phyloP scores from a whole-genome alignment of 1,140 invertebrate genomes.

The Drosophila simulans region DNA sequence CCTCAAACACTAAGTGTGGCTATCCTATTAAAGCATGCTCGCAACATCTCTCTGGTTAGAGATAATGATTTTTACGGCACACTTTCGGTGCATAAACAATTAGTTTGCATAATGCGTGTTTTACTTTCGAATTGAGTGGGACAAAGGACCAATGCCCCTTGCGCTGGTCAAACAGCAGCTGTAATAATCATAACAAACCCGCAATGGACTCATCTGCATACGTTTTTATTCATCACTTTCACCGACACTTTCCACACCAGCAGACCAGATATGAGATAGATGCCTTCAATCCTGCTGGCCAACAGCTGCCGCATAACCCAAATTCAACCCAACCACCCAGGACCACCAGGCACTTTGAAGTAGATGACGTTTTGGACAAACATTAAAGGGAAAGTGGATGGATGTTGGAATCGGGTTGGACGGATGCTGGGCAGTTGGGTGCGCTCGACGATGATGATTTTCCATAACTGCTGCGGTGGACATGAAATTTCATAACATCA shows the following conservation, averaged over 20 bases:
- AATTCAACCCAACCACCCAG: conserved; percentile 30
- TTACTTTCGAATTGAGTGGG: conserved; percentile 64
- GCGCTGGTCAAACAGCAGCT: conserved; percentile 55
- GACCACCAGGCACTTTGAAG: conserved; percentile 59
- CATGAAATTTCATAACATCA: conserved; percentile 68
- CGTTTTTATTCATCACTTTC: conserved; percentile 65
- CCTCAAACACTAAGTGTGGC: background rate
- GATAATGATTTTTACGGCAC: conserved; percentile 21
- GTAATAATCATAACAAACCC: conserved; percentile 76
- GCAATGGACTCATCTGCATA: conserved; percentile 48
- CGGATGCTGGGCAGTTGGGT: conserved; percentile 54
- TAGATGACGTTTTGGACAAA: conserved; percentile 74
- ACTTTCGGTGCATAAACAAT: conserved; percentile 51
- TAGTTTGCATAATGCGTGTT: conserved; percentile 72
- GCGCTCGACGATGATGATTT: conserved; percentile 44
- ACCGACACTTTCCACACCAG: conserved; percentile 38
- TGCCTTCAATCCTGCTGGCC: conserved; percentile 56
- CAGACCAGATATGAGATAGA: conserved; percentile 43
- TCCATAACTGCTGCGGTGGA: conserved; percentile 50
- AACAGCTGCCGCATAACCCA: conserved; percentile 44
- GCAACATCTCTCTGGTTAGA: background rate
- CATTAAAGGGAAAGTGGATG: conserved; percentile 41
- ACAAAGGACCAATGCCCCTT: conserved; percentile 14
- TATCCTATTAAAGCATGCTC: conserved; percentile 11
- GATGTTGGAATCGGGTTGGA: conserved; percentile 17